phyloP scores from a whole-genome alignment of 1,140 invertebrate species.

The Procambarus virginalis region DNA sequence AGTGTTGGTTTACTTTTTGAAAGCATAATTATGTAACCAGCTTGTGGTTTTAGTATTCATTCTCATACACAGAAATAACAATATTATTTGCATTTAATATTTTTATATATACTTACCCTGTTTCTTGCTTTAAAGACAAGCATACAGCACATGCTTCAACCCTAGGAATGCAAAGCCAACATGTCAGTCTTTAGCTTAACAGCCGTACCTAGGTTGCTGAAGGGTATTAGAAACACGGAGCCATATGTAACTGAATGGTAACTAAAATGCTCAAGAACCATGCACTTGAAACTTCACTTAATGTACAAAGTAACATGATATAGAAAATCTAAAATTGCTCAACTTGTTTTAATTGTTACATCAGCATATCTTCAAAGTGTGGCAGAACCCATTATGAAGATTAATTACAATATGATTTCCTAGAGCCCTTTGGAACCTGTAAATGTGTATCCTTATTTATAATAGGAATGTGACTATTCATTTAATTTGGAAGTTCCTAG shows the following conservation, averaged over 20 bases:
- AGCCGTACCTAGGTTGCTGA: too few species aligned
- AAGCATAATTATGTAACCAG: too few species aligned
- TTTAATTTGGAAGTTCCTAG: not conserved
- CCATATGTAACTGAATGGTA: not conserved
- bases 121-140: not conserved
- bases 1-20: too few species aligned
- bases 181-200: not conserved
- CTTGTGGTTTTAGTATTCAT: too few species aligned
- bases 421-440: not conserved
- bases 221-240: not conserved
- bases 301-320: not conserved
- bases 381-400: not conserved
- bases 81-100: not conserved
- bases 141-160: not conserved
- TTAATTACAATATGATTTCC: not conserved
- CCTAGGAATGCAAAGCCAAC: not conserved
- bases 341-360: not conserved
- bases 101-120: not conserved
- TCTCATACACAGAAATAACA: not conserved
- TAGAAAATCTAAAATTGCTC: not conserved
- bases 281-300: not conserved
- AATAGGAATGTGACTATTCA: not conserved
- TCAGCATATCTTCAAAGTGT: not conserved
- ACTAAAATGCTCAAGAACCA: not conserved
- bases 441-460: not conserved